Conservation (phyloP, 2,888 invertebrate species). For the Zaprionus lineosus region DNA sequence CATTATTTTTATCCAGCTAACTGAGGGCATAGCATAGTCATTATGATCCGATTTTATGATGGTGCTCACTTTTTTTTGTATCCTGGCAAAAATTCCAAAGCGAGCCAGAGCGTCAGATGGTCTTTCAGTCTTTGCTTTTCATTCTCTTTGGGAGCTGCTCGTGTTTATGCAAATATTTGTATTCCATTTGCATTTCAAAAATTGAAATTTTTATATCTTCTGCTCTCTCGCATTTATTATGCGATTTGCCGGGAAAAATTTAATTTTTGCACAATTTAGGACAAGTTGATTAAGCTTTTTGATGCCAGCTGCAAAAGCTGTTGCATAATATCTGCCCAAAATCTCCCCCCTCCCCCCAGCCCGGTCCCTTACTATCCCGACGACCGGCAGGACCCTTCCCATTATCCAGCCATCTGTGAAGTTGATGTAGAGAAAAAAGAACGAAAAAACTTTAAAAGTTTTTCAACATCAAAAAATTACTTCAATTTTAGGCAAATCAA, state of each 20-base stretch:
- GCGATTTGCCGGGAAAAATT: conserved; percentile 56
- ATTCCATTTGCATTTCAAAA: conserved; percentile 78
- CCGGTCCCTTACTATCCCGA: neutral
- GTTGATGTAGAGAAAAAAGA: too few species aligned
- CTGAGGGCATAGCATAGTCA: conserved; percentile 17
- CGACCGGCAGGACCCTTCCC: neutral
- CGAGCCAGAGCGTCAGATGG: conserved; percentile 44
- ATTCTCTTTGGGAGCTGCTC: conserved; percentile 39
- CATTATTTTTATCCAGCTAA: too few species aligned
- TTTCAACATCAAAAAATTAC: too few species aligned
- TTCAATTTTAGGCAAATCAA: too few species aligned
- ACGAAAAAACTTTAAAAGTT: too few species aligned
- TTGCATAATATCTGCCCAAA: conserved; percentile 52
- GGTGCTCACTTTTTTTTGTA: neutral
- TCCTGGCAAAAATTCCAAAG: conserved; percentile 8
- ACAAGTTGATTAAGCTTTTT: conserved; percentile 74
- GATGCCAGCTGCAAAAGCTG: conserved; percentile 56
- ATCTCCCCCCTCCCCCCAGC: neutral
- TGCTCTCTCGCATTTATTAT: conserved; percentile 57
- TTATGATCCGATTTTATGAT: too few species aligned
- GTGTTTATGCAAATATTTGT: conserved; percentile 77
- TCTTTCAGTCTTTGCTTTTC: conserved; percentile 35
- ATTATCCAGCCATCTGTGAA: too few species aligned
- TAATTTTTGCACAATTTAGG: conserved; percentile 64
- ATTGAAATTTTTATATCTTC: conserved; percentile 70